phyloP scores from a whole-genome alignment of 1,140 invertebrate genomes.

The Neodiprion fabricii region DNA sequence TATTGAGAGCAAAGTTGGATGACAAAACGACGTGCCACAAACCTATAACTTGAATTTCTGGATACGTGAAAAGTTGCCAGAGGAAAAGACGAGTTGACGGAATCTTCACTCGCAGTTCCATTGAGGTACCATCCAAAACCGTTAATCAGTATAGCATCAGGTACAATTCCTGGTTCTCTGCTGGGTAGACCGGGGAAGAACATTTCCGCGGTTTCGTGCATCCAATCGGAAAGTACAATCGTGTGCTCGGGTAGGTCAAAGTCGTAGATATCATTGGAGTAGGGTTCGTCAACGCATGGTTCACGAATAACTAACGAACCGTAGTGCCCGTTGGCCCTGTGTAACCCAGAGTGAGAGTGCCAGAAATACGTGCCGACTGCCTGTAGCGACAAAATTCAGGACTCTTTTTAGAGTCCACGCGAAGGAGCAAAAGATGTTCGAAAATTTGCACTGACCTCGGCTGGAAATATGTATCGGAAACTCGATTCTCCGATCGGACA shows the following conservation, averaged over 20 bases:
- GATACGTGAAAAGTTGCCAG: conserved; percentile 19
- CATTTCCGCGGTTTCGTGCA: conserved; percentile 34
- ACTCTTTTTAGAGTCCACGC: too few species aligned
- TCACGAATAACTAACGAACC: conserved; percentile 47
- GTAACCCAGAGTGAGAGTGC: conserved; percentile 42
- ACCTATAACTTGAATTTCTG: conserved; percentile 9
- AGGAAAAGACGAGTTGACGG: not conserved
- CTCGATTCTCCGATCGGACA: conserved; percentile 67
- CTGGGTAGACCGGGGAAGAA: conserved; percentile 38
- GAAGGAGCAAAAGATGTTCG: too few species aligned
- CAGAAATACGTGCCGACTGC: not conserved
- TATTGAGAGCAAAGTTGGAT: conserved; percentile 29
- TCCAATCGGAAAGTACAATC: conserved; percentile 52
- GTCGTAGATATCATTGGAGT: conserved; percentile 43
- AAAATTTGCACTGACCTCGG: conserved; percentile 51
- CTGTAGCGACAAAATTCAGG: not conserved
- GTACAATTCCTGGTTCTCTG: conserved; percentile 47
- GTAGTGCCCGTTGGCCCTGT: conserved; percentile 49
- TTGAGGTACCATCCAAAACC: conserved; percentile 57
- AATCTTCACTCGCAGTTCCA: conserved; percentile 22
- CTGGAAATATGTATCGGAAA: conserved; percentile 64
- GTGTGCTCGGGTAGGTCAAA: conserved; percentile 48
- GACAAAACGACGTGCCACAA: conserved; percentile 14
- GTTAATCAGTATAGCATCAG: conserved; percentile 64
- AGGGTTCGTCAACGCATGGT: conserved; percentile 29